Base-by-base conservation (phyloP, 2,797 vertebrate species). In the Chlorospingus flavigularis region DNA sequence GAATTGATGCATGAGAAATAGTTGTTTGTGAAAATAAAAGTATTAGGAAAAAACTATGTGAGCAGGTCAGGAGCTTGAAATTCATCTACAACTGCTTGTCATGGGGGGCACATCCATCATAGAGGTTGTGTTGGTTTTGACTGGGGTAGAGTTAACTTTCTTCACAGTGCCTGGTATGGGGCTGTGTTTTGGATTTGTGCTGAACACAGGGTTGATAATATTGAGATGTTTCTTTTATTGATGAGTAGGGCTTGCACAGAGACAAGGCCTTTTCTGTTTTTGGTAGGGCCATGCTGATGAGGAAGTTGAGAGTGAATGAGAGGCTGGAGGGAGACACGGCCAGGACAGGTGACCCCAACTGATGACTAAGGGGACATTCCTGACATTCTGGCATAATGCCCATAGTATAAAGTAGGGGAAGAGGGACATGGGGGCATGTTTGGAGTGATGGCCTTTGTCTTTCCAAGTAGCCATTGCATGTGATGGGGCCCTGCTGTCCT, bases 61-160 rank as follows among this genome's bases (percentile, higher is more conserved):
- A 75, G 18, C 5, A 9, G 26, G 23, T 45, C 7, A 48, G n/a
- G 54, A 80, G 13, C 54, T 80, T 82, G 43, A 91, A 91, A 77
- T 65, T 58, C 4, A 43, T 33, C n/a, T 55, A 26, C 1, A 0
- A 0, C 10, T 77, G 11, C 51, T n/a, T 54, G 13, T 54, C 20
- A 21, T 5, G 5, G 20, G 19, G 31, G 31, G 20, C 31, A n/a
- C 31, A n/a, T 54, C 20, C 9, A 54, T n/a, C 53, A 54, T 3
- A 54, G 31, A 54, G 20, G 53, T 54, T 54, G 53, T 54, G 13
- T 9, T n/a, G 12, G 53, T n/a, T 54, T 54, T n/a, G 53, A 20
- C 20, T n/a, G 53, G 53, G 20, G 8, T 23, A n/a, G 53, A 54
- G 53, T n/a, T 54, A 21, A 54, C 53, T 54, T 54, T 54, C 20